Conservation (phyloP, 30 jellyfish, hydroid and myxozoan species). For the Nemopilema nomurai region DNA sequence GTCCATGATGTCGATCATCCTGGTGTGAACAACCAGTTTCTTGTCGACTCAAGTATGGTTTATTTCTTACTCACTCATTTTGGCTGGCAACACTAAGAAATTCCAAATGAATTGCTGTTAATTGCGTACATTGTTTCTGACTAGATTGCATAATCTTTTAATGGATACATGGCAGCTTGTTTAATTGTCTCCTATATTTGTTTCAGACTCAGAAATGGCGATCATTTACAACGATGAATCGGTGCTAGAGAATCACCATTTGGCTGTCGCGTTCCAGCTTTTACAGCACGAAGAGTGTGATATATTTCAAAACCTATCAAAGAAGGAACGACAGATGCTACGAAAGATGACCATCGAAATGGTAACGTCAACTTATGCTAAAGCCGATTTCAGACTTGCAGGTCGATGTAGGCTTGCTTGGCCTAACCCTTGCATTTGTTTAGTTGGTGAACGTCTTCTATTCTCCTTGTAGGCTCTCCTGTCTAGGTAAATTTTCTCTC, state of each 20-base stretch:
- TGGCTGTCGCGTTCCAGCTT: constrained; percentile 97
- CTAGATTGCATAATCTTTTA: too few species aligned
- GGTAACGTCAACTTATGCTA: too few species aligned
- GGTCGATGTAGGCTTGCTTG: neutral
- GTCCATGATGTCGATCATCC: constrained; percentile 99
- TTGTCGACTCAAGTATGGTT: constrained; percentile 89
- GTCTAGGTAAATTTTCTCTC: too few species aligned
- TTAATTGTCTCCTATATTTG: neutral
- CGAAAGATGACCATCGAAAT: constrained; percentile 96
- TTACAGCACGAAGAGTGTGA: constrained; percentile 95
- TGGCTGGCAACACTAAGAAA: neutral
- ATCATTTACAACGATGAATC: constrained; percentile 94
- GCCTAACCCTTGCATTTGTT: too few species aligned
- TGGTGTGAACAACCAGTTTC: constrained; percentile 95
- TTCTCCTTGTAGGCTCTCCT: neutral
- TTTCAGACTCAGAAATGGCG: constrained; percentile 95
- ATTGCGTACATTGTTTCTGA: too few species aligned
- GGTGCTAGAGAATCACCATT: constrained; percentile 94
- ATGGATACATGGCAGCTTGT: neutral
- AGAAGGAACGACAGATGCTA: constrained; percentile 83
- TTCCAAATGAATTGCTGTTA: neutral
- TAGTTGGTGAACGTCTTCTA: neutral
- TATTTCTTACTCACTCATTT: neutral
- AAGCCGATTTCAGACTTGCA: neutral
- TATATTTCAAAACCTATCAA: constrained; percentile 78